Base-by-base conservation (phyloP, 1,140 invertebrate species). In the Solenopsis fugax region DNA sequence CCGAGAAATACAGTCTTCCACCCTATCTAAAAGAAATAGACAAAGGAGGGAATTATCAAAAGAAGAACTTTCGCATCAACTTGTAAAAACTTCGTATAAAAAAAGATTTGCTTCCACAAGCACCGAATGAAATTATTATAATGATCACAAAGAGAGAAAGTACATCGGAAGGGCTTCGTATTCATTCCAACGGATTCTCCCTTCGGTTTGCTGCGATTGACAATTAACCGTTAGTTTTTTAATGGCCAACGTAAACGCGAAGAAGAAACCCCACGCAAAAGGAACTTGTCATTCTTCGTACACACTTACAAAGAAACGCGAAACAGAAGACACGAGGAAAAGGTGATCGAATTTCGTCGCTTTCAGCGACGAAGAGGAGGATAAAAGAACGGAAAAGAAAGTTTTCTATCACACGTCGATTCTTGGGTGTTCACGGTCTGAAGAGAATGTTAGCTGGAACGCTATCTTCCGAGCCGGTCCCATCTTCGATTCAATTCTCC, bases 401-500 rank as follows among this genome's bases (percentile, higher is more conserved):
- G n/a, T 62, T 13, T 54, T 37, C 48, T 48, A 12, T 48, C 29
- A n/a, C 21, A 41, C 24, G 37, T 85, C 72, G 45, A 85, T 77
- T 48, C 37, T 65, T 24, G 56, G 18, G 2, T 34, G 5, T 54
- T 77, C 29, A 37, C n/a, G 29, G 24, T 21, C 69, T 60, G n/a
- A 73, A 62, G 54, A 24, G 21, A 18, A 41, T 56, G 18, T 78
- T 50, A 41, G 29, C 41, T 52, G 37, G n/a, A n/a, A n/a, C 52
- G 37, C 52, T 65, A 60, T 52, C 85, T 52, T 50, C 48, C 52
- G 72, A 81, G 54, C n/a, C 62, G 41, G 18, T 10, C 41, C 62
- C 77, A 84, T 87, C 76, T 81, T 86, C 85, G 52, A 82, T 10
- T 45, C 56, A 87, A 87, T 87, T 87, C 73, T 71, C 54, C 21